Percentiles rank a stretch among this genome's conserved stretches.
Evolutionary conservation across 92 coral and sea anemone genomes (phyloP).

Genomic region (Pocillopora grandis): DNA sequence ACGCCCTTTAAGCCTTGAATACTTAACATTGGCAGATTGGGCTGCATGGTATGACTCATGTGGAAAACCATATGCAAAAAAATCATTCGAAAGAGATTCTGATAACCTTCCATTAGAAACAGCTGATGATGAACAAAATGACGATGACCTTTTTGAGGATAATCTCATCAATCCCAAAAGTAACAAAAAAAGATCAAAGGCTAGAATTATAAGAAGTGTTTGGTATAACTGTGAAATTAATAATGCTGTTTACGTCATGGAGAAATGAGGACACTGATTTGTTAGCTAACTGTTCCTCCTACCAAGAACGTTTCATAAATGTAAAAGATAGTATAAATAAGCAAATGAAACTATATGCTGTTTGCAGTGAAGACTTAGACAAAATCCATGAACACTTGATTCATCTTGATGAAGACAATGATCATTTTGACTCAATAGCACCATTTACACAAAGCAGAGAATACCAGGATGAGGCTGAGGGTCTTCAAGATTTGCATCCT

Average conservation of each 20-base stretch:
- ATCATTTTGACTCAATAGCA: background rate
- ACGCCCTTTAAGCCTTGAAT: slow-evolving; percentile 37
- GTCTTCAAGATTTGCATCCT: slow-evolving; percentile 60
- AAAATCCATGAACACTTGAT: slow-evolving; percentile 47
- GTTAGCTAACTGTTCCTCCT: slow-evolving; percentile 43
- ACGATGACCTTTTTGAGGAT: slow-evolving; percentile 23
- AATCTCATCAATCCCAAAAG: background rate
- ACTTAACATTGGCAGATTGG: slow-evolving; percentile 49
- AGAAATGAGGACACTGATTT: slow-evolving; percentile 67
- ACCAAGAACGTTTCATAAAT: slow-evolving; percentile 38
- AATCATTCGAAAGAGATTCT: slow-evolving; percentile 20
- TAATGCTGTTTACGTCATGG: slow-evolving; percentile 69
- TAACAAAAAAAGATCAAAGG: slow-evolving; percentile 39
- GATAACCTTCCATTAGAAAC: slow-evolving; percentile 42
- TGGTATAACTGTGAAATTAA: slow-evolving; percentile 26
- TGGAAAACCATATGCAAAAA: slow-evolving; percentile 13
- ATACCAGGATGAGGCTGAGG: slow-evolving; percentile 53
- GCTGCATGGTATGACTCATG: no score
- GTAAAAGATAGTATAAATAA: slow-evolving; percentile 41
- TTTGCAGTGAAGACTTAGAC: slow-evolving; percentile 53
- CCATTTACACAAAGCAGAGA: slow-evolving; percentile 5
- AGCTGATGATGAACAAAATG: slow-evolving; percentile 31
- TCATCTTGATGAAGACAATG: slow-evolving; percentile 37
- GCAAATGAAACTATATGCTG: slow-evolving; percentile 57
- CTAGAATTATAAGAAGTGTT: slow-evolving; percentile 43